Conservation (phyloP, 2,113 vertebrate species). For the Pangasianodon gigas region DNA sequence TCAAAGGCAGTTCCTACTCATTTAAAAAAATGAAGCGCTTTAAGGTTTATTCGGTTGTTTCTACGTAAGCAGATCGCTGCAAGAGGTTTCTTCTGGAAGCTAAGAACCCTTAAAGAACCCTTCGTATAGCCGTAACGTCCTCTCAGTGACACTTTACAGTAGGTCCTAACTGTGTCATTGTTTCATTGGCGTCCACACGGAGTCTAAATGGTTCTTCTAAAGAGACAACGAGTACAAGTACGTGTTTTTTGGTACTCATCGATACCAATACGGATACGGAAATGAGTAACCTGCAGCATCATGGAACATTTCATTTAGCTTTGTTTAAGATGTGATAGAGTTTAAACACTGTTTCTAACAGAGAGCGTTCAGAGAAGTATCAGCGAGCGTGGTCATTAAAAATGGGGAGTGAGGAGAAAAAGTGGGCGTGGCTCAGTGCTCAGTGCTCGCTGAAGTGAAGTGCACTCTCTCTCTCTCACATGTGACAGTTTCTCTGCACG, state of each 20-base stretch:
- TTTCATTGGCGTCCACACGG: background rate
- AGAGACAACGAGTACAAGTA: background rate
- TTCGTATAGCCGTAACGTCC: background rate
- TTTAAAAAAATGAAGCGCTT: no score
- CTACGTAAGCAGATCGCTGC: background rate
- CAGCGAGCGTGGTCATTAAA: no score
- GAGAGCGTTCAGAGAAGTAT: no score
- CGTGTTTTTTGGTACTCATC: background rate
- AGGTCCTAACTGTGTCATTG: background rate
- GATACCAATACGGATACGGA: background rate
- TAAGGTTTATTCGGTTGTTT: background rate
- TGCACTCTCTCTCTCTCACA: no score
- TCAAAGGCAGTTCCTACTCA: no score
- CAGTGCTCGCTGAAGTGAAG: no score
- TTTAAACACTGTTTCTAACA: no score
- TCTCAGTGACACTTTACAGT: background rate
- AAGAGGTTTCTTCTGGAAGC: background rate
- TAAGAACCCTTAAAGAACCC: background rate
- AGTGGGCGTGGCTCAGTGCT: no score
- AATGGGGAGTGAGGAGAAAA: no score
- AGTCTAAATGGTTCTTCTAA: background rate
- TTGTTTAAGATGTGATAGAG: no score
- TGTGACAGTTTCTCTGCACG: no score
- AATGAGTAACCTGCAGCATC: background rate
- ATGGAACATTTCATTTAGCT: no score